Conservation (phyloP, 2,888 invertebrate genomes). For the Strigamia maritima region DNA sequence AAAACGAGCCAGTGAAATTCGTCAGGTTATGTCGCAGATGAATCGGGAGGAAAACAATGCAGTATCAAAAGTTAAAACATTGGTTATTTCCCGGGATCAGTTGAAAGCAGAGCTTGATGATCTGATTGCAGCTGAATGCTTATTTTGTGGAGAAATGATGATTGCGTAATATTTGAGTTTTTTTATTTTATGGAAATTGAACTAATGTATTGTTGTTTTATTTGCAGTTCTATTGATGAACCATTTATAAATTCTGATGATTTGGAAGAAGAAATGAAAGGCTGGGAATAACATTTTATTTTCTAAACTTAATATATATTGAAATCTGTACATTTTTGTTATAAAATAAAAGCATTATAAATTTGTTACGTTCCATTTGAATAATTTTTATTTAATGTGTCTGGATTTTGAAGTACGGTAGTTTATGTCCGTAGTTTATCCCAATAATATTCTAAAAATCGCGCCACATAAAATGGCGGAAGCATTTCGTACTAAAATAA, state of each 20-base stretch:
- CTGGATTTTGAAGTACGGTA: too few species aligned
- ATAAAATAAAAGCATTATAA: not conserved
- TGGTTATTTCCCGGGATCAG: not conserved
- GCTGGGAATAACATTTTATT: slow-evolving; percentile 68
- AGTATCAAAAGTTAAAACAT: not conserved
- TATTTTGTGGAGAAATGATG: slow-evolving; percentile 89
- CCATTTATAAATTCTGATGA: slow-evolving; percentile 81
- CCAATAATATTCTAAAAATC: too few species aligned
- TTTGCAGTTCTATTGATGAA: slow-evolving; percentile 72
- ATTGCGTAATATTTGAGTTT: slow-evolving; percentile 61
- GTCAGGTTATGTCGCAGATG: not conserved
- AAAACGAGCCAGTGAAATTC: not conserved
- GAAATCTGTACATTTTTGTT: not conserved
- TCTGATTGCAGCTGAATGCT: slow-evolving; percentile 83
- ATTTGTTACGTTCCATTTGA: not conserved
- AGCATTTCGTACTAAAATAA: too few species aligned
- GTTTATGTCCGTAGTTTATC: too few species aligned
- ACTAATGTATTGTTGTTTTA: not conserved
- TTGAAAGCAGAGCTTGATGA: slow-evolving; percentile 80
- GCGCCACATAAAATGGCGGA: too few species aligned
- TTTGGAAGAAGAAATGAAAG: slow-evolving; percentile 75
- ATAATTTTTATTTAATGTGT: too few species aligned
- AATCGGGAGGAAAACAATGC: not conserved
- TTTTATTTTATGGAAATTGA: not conserved
- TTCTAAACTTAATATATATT: not conserved